Evolutionary conservation across 1,140 invertebrate genomes (phyloP).

Genomic region (Anadara kagoshimensis): DNA sequence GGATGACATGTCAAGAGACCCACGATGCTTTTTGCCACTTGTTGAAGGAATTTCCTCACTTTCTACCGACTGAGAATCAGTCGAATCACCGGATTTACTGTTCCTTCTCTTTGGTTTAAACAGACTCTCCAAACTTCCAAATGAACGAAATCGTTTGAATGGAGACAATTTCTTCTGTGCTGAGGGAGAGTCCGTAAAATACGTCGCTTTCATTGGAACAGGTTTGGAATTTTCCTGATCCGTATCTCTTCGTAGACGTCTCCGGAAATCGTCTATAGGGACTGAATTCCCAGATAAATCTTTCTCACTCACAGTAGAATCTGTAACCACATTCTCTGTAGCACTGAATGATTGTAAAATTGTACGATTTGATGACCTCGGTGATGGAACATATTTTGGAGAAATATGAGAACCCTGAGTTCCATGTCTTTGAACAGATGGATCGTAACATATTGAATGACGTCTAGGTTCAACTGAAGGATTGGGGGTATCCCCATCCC

Average conservation of each 20-base stretch:
- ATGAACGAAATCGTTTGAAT: slow-evolving; percentile 46
- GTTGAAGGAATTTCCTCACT: slow-evolving; percentile 29
- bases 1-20: not conserved
- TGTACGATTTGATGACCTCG: slow-evolving; percentile 12
- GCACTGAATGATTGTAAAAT: not conserved
- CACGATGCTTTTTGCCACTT: slow-evolving; percentile 13
- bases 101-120: slow-evolving; percentile 41
- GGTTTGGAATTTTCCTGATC: slow-evolving; percentile 46
- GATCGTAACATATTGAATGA: slow-evolving; percentile 8
- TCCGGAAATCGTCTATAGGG: slow-evolving; percentile 45
- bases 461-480: not conserved
- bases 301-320: slow-evolving; percentile 9
- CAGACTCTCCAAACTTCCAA: slow-evolving; percentile 57
- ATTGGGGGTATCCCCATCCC: slow-evolving; percentile 1
- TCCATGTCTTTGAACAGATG: not conserved
- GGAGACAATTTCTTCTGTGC: slow-evolving; percentile 5
- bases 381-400: slow-evolving; percentile 13
- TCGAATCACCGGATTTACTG: slow-evolving; percentile 14
- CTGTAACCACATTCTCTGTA: slow-evolving; percentile 23
- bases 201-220: slow-evolving; percentile 52
- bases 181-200: slow-evolving; percentile 38
- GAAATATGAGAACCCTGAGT: slow-evolving; percentile 2
- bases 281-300: slow-evolving; percentile 24
- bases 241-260: slow-evolving; percentile 42
- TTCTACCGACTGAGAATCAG: slow-evolving; percentile 43